These are phyloP conservation scores for Drosophila ezoana DNA, from an alignment of 2,888 invertebrate species.

Conservation along the genomic window DNA sequence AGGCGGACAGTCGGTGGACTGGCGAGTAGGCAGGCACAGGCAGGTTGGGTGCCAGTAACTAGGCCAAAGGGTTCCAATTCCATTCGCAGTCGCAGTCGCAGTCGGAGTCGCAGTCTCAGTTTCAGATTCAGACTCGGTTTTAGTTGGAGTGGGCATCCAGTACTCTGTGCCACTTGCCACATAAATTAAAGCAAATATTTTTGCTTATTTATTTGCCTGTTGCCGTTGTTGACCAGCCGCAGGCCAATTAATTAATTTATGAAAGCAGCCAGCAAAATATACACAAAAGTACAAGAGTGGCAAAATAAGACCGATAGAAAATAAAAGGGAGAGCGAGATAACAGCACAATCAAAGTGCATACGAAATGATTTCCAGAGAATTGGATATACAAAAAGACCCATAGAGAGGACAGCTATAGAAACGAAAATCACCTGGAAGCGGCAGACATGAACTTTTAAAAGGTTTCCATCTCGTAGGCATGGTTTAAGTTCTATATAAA, in stretches of 20 bases:
- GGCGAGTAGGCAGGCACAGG: neutral
- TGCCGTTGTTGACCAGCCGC: conserved; percentile 67
- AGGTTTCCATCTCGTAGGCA: too few relatives aligned
- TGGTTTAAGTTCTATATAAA: too few relatives aligned
- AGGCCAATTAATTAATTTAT: conserved; percentile 79
- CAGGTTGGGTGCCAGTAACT: conserved; percentile 32
- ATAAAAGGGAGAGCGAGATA: conserved; percentile 14
- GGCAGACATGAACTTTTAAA: too few relatives aligned
- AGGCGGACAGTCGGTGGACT: conserved; percentile 4
- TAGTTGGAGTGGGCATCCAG: conserved; percentile 8
- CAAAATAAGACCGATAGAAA: neutral
- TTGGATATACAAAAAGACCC: conserved; percentile 16
- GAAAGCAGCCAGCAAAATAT: conserved; percentile 62
- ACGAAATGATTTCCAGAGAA: conserved; percentile 48
- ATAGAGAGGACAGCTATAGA: neutral
- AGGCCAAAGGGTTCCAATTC: conserved; percentile 49
- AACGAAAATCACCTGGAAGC: too few relatives aligned
- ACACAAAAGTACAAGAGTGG: conserved; percentile 44
- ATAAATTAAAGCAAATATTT: conserved; percentile 76
- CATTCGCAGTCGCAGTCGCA: conserved; percentile 6
- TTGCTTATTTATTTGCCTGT: conserved; percentile 71
- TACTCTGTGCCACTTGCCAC: conserved; percentile 38
- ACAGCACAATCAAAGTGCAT: conserved; percentile 62
- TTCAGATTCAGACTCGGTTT: neutral
- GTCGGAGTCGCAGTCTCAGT: neutral